A percentile compares a stretch with the other conserved stretches of the same genome.
phyloP scores from a whole-genome alignment of 2,113 vertebrate genomes.

The human region DNA sequence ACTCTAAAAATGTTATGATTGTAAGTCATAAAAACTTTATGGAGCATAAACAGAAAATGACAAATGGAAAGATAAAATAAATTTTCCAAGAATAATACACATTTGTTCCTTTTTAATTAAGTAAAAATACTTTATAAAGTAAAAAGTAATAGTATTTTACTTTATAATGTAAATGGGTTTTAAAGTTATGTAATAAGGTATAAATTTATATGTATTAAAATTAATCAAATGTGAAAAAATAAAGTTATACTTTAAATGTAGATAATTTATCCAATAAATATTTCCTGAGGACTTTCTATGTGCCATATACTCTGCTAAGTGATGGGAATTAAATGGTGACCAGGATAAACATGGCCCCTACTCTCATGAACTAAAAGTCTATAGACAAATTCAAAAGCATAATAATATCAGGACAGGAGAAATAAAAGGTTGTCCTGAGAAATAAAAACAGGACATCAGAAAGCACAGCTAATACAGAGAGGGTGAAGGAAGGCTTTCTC shows the following conservation, averaged over 20 bases:
- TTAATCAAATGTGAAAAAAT: not conserved
- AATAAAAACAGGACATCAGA: not conserved
- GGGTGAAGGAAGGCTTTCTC: not conserved
- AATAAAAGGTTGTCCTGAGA: not conserved
- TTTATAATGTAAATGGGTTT: not conserved
- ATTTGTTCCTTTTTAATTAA: not conserved
- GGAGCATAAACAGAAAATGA: not conserved
- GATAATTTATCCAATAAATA: not conserved
- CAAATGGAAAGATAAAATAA: not conserved
- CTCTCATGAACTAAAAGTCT: not conserved
- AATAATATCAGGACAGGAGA: not conserved
- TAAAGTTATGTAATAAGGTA: not conserved
- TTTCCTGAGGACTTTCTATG: not conserved
- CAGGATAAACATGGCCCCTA: not conserved
- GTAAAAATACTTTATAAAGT: not conserved
- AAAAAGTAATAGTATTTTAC: not conserved
- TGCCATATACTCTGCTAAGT: not conserved
- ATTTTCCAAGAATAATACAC: not conserved
- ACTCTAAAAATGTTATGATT: not conserved
- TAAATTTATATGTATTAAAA: not conserved
- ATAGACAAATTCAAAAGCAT: not conserved
- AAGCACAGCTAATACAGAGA: not conserved
- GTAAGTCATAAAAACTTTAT: not conserved
- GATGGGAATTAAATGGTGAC: not conserved
- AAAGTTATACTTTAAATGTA: not conserved